A percentile compares a stretch with the other conserved stretches of the same genome.
Conservation (phyloP, 2,888 invertebrate species). For the Lycaena phlaeas region DNA sequence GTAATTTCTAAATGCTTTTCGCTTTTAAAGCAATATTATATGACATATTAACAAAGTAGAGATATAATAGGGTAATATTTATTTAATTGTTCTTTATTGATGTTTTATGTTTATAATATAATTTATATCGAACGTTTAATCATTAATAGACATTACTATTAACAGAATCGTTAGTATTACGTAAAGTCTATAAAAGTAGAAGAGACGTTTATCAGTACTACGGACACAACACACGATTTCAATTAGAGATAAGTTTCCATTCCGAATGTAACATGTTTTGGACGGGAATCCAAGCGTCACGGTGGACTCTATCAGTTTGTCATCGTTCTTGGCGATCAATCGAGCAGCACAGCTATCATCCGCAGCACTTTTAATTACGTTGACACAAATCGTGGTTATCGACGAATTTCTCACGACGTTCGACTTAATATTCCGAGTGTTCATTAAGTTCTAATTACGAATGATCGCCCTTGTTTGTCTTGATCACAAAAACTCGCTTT, state of each 20-base stretch:
- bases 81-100: too few species aligned
- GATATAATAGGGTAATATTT: too few species aligned
- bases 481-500: constrained; percentile 68
- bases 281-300: too few species aligned
- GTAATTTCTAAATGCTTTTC: too few species aligned
- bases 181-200: constrained; percentile 37
- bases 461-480: constrained; percentile 71
- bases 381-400: constrained; percentile 72
- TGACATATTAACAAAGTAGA: too few species aligned
- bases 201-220: constrained; percentile 49
- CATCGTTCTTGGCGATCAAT: constrained; percentile 44
- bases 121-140: background rate
- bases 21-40: too few species aligned
- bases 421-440: constrained; percentile 65
- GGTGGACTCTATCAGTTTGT: constrained; percentile 42
- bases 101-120: constrained; percentile 2
- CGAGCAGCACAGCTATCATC: constrained; percentile 60
- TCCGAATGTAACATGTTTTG: constrained; percentile 44
- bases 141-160: constrained; percentile 1
- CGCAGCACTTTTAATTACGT: constrained; percentile 70
- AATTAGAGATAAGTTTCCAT: constrained; percentile 64
- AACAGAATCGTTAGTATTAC: constrained; percentile 19
- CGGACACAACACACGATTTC: constrained; percentile 68
- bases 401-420: constrained; percentile 68
- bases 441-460: constrained; percentile 72